Evolutionary conservation across 2,888 invertebrate genomes (phyloP).

Genomic region (Drosophila nigricruria): DNA sequence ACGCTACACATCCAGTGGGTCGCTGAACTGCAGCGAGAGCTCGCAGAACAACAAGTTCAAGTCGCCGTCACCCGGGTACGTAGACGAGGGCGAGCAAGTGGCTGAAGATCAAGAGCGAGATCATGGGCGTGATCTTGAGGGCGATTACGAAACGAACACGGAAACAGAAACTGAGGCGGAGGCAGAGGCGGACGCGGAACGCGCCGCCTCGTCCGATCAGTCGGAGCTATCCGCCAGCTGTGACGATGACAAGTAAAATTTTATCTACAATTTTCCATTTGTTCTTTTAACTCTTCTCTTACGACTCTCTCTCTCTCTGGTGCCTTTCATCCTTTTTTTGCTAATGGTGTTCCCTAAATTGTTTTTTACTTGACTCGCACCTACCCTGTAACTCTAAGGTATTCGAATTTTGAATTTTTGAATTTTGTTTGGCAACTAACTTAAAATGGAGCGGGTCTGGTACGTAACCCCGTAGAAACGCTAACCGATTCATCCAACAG

Average conservation of each 20-base stretch:
- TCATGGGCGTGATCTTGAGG: slow-evolving; percentile 25
- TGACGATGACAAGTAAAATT: slow-evolving; percentile 77
- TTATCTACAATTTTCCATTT: slow-evolving; percentile 34
- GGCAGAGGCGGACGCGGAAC: slow-evolving; percentile 15
- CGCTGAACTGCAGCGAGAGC: slow-evolving; percentile 78
- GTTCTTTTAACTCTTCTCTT: slow-evolving; percentile 13
- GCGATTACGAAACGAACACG: slow-evolving; percentile 30
- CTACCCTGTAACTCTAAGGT: slow-evolving; percentile 4
- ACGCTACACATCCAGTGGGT: slow-evolving; percentile 76
- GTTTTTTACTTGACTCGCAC: slow-evolving; percentile 11
- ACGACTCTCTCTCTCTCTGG: slow-evolving; percentile 11
- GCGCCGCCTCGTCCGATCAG: slow-evolving; percentile 40
- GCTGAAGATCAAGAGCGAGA: slow-evolving; percentile 22
- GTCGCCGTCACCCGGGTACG: slow-evolving; percentile 85
- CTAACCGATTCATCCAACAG: slow-evolving; percentile 9
- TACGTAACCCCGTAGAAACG: slow-evolving; percentile 21
- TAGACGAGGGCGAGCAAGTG: slow-evolving; percentile 46
- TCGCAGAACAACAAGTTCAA: slow-evolving; percentile 83
- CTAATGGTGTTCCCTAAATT: slow-evolving; percentile 4
- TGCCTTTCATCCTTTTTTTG: slow-evolving; percentile 12
- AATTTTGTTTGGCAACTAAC: slow-evolving; percentile 24
- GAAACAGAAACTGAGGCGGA: slow-evolving; percentile 16
- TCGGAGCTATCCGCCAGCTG: slow-evolving; percentile 51
- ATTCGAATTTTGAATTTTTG: background rate
- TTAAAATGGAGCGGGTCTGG: slow-evolving; percentile 3